Evolutionary conservation across 2,113 vertebrate species (phyloP).

Genomic region (Formicarius rufipectus): DNA sequence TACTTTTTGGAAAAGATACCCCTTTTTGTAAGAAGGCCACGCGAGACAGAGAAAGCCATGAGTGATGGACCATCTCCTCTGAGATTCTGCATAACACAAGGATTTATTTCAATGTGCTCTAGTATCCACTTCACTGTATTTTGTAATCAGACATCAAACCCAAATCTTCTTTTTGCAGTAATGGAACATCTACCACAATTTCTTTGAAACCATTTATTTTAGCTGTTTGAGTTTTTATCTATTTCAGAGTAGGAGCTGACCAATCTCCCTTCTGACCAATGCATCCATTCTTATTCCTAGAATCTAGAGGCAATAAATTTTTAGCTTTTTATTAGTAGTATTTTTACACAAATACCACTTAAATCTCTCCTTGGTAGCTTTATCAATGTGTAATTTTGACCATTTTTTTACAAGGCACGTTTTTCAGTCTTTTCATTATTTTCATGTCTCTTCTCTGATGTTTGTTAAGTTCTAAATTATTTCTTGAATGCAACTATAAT

Average conservation of each 20-base stretch:
- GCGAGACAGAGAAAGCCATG: not conserved
- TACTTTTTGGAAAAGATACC: not conserved
- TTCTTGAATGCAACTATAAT: not conserved
- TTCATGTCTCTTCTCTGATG: not conserved
- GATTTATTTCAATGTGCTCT: not conserved
- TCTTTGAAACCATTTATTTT: not conserved
- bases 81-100: not conserved
- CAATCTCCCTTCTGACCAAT: not conserved
- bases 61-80: not conserved
- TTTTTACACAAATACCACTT: not conserved
- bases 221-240: not conserved
- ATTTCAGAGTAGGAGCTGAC: not conserved
- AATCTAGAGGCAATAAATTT: not conserved
- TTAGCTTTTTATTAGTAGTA: not conserved
- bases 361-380: not conserved
- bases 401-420: not conserved
- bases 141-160: not conserved
- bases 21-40: not conserved
- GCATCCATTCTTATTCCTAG: not conserved
- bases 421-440: not conserved
- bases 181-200: not conserved
- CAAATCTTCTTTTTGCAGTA: not conserved
- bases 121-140: not conserved
- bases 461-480: not conserved
- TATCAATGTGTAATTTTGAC: not conserved